These are phyloP conservation scores for Polia nebulosa DNA, from an alignment of 2,888 invertebrate genomes.

Conservation along the genomic window DNA sequence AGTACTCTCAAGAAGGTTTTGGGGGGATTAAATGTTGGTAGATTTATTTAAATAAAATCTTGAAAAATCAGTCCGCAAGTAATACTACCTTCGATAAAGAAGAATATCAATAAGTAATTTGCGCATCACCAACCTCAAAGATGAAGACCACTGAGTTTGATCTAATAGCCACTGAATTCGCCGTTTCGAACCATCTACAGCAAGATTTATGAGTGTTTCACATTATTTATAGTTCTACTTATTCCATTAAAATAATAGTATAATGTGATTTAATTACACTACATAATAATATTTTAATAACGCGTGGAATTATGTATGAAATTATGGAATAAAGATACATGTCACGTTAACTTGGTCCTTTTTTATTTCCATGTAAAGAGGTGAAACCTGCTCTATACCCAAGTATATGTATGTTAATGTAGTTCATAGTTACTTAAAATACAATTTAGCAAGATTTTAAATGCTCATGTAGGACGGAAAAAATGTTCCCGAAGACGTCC, in stretches of 20 bases:
- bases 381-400: conserved; percentile 37
- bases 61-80: not conserved
- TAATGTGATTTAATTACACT: conserved; percentile 41
- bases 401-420: conserved; percentile 40
- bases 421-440: conserved; percentile 45
- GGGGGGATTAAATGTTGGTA: conserved; percentile 2
- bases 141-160: not conserved
- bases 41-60: not conserved
- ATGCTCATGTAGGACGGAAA: conserved; percentile 20
- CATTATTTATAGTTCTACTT: conserved; percentile 29
- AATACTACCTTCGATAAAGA: not conserved
- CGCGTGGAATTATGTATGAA: conserved; percentile 29
- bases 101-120: not conserved
- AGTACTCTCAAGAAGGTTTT: not conserved
- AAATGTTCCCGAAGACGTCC: conserved; percentile 30
- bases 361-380: conserved; percentile 38
- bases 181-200: conserved; percentile 1
- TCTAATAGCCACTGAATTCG: not conserved
- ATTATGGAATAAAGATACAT: conserved; percentile 41
- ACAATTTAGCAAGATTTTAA: conserved; percentile 31
- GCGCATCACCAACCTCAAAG: not conserved
- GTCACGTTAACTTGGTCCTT: conserved; percentile 28
- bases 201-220: conserved; percentile 23
- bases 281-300: conserved; percentile 49
- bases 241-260: conserved; percentile 41